phyloP scores from a whole-genome alignment of 2,797 vertebrate genomes.

The Sebastes kiyomatsui region DNA sequence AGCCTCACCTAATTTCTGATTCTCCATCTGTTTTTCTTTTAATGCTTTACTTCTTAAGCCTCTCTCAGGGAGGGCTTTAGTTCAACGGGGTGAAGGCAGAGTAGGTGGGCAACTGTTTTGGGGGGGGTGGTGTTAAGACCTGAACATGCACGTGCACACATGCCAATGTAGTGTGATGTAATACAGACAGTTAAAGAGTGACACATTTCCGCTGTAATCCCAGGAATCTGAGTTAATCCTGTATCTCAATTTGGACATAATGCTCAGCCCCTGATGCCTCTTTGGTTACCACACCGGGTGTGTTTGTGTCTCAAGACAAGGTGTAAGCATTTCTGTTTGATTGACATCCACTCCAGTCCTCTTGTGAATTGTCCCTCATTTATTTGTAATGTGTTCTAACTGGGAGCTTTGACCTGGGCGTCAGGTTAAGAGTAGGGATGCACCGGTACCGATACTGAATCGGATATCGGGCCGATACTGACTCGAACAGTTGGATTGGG shows the following conservation, averaged over 20 bases:
- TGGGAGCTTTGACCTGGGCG: background rate
- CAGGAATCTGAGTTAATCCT: slow-evolving; percentile 60
- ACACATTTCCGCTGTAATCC: slow-evolving; percentile 62
- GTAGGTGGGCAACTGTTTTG: background rate
- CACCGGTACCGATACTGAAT: too few species aligned
- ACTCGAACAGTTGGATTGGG: too few species aligned
- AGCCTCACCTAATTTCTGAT: slow-evolving; percentile 33
- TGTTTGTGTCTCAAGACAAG: background rate
- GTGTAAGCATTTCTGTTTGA: background rate
- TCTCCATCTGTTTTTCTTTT: slow-evolving; percentile 46
- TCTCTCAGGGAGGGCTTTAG: slow-evolving; percentile 21
- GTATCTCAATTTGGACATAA: slow-evolving; percentile 44
- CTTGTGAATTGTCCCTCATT: background rate
- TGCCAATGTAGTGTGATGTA: slow-evolving; percentile 42
- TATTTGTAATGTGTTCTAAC: background rate
- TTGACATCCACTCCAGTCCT: background rate
- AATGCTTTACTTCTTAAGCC: slow-evolving; percentile 44
- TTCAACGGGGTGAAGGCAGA: background rate
- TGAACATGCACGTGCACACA: background rate
- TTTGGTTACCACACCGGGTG: background rate
- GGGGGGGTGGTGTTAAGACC: background rate
- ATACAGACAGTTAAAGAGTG: slow-evolving; percentile 50
- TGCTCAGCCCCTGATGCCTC: slow-evolving; percentile 36
- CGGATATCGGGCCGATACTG: too few species aligned
- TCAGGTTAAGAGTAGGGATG: too few species aligned